Evolutionary conservation across 2,888 invertebrate species (phyloP), one percentile per base, ranked within the genome.

Genomic region (Spisula subtruncata): DNA sequence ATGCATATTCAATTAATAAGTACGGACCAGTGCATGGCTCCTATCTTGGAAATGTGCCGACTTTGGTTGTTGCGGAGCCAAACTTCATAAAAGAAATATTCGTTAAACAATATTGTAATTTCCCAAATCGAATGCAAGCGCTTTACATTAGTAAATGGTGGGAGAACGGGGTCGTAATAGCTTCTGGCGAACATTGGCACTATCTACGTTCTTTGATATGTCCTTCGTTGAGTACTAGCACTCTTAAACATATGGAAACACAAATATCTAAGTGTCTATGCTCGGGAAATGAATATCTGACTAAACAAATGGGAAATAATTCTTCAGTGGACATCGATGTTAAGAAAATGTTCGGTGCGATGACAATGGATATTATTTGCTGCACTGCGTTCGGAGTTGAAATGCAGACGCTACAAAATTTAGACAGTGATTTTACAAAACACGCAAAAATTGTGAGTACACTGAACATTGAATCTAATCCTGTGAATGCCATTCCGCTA

Each of bases 341-440:
- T n/a, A 60, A 89, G 48, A 46, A 71, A 20, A 4, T 89, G 10
- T 90, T 93, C 60, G 91, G 91, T 16, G 91, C 93, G 10, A 90
- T 92, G 35, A 93, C 94, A 0, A 89, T 94, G 89, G 94, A 93
- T 81, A 93, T 93, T 0, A 94, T 94, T 56, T 92, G 92, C 41
- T 83, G 89, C 71, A 93, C 93, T 5, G 93, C 93, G 35, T 94
- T 94, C 88, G 94, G 94, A 16, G 86, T 93, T 14, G 91, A 93
- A 51, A 85, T 93, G 16, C 83, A 93, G 48, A 91, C 93, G 0
- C 91, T 93, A 20, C 82, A 81, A 32, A 85, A 94, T 79, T 83
- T 85, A 12, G 85, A 92, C 16, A 90, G 90, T n/a, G 90, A 91
- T 5, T 94, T 94, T 85, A 89, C 93, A 12, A 91, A 91, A 41